Percentiles rank a stretch among this genome's conserved stretches.
These are phyloP conservation scores for Dermolepida albohirtum DNA, from an alignment of 2,888 invertebrate genomes.

Conservation along the genomic window DNA sequence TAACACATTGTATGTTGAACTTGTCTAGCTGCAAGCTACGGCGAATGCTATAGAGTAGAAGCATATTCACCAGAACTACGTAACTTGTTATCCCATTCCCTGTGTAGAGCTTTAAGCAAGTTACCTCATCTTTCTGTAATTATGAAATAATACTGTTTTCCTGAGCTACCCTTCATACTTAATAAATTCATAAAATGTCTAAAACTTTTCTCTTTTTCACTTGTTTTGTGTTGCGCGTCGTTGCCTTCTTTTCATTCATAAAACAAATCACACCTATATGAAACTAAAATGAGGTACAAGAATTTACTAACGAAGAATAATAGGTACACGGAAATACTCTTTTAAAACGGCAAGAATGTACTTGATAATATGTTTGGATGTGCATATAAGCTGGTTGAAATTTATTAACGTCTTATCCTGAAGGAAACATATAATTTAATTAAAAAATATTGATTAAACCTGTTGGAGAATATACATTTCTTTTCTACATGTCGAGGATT, in stretches of 20 bases:
- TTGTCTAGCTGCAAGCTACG: conserved; percentile 30
- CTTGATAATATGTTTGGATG: neutral
- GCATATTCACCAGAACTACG: conserved; percentile 30
- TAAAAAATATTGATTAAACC: too few species aligned
- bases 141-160: conserved; percentile 34
- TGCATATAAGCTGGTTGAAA: too few species aligned
- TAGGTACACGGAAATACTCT: conserved; percentile 13
- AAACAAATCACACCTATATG: neutral
- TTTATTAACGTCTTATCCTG: too few species aligned
- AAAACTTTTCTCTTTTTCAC: conserved; percentile 18
- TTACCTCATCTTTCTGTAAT: conserved; percentile 30
- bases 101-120: conserved; percentile 22
- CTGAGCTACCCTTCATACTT: conserved; percentile 27
- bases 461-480: too few species aligned
- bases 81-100: conserved; percentile 33
- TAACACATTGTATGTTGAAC: conserved; percentile 30
- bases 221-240: neutral
- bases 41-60: conserved; percentile 21
- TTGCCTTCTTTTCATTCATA: neutral
- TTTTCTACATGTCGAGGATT: too few species aligned
- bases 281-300: neutral
- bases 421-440: too few species aligned
- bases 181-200: conserved; percentile 33
- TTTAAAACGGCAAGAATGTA: neutral
- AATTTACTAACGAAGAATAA: conserved; percentile 1